Percentiles rank a stretch among this genome's conserved stretches.
Conservation (phyloP, 2,797 vertebrate genomes). For the Gorsachius magnificus region DNA sequence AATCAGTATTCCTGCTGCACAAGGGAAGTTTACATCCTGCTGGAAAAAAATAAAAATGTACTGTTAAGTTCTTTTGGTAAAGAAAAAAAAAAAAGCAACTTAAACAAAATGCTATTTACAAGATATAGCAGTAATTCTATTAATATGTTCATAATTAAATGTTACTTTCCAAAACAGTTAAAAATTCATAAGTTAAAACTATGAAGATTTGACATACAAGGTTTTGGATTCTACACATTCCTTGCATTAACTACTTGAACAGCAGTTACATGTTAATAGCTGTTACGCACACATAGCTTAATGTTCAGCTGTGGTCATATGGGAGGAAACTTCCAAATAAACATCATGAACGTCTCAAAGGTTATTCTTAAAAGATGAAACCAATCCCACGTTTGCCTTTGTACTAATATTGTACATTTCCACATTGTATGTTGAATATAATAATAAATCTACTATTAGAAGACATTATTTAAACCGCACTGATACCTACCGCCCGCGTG, state of each 20-base stretch:
- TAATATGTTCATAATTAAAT: not conserved
- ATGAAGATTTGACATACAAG: not conserved
- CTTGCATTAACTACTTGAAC: not conserved
- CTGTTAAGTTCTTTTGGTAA: not conserved
- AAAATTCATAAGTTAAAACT: not conserved
- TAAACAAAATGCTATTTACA: not conserved
- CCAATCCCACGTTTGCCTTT: not conserved
- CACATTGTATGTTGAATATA: not conserved
- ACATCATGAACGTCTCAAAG: not conserved
- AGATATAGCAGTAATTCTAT: not conserved
- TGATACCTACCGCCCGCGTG: not conserved
- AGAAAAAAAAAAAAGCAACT: not conserved
- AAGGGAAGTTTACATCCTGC: conserved; percentile 3
- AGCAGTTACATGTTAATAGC: not conserved
- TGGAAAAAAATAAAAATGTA: not conserved
- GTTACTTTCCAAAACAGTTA: not conserved
- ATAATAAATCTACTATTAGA: not conserved
- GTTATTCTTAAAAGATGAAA: not conserved
- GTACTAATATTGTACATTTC: not conserved
- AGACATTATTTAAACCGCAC: not conserved
- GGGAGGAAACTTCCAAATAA: not conserved
- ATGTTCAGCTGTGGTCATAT: not conserved
- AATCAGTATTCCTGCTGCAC: not conserved
- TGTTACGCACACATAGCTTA: not conserved
- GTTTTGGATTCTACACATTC: not conserved